A percentile compares a stretch with the other conserved stretches of the same genome.
phyloP scores from a whole-genome alignment of 1,140 invertebrate species.

The Matsumurasca onukii region DNA sequence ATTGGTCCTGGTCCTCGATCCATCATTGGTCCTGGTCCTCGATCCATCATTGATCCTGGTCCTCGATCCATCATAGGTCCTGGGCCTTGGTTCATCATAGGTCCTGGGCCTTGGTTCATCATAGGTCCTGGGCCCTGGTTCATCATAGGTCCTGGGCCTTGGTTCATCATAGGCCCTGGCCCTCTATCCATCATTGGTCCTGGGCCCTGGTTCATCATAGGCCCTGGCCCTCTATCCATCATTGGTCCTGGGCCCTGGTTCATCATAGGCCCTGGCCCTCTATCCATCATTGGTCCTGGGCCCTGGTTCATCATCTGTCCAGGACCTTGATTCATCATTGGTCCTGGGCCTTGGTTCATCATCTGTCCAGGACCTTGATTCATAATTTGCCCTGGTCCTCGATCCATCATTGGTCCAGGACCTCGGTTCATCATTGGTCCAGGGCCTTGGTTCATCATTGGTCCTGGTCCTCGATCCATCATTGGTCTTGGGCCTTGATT shows the following conservation, averaged over 20 bases:
- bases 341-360: too few species aligned
- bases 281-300: not conserved
- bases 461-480: slow-evolving; percentile 2
- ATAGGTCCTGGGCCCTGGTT: not conserved
- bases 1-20: slow-evolving; percentile 12
- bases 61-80: too few species aligned
- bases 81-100: not conserved
- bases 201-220: not conserved
- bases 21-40: too few species aligned
- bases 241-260: not conserved
- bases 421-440: slow-evolving; percentile 6
- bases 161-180: too few species aligned
- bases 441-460: not conserved
- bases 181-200: not conserved
- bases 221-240: slow-evolving; percentile 2
- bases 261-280: slow-evolving; percentile 2
- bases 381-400: not conserved
- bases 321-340: slow-evolving; percentile 1
- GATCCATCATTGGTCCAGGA: not conserved
- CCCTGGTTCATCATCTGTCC: too few species aligned
- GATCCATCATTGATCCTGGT: not conserved
- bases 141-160: not conserved
- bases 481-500: not conserved
- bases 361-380: not conserved
- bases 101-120: not conserved